phyloP scores from a whole-genome alignment of 2,888 invertebrate species.

The Sphecodes monilicornis region DNA sequence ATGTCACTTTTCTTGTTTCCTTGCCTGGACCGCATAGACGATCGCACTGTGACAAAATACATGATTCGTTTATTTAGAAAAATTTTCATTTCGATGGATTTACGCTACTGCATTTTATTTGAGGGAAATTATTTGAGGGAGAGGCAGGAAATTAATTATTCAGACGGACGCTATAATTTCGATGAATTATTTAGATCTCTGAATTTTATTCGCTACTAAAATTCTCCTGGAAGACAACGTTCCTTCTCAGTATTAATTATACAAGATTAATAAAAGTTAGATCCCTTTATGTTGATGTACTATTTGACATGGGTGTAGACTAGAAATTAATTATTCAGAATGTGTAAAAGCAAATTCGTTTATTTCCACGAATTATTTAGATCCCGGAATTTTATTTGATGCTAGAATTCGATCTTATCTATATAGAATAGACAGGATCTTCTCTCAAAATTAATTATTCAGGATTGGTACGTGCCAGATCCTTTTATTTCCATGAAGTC shows the following conservation, averaged over 20 bases:
- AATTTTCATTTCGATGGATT: not conserved
- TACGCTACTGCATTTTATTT: not conserved
- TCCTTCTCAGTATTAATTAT: not conserved
- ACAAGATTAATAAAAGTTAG: not conserved
- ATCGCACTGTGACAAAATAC: conserved; percentile 88
- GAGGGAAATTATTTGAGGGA: not conserved
- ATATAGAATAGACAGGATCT: too few relatives aligned
- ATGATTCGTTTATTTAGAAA: not conserved
- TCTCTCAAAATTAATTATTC: not conserved
- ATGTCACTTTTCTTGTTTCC: conserved; percentile 92
- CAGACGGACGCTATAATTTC: not conserved
- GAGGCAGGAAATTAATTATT: not conserved
- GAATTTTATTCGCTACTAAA: not conserved
- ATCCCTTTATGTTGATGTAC: not conserved
- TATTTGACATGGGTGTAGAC: not conserved
- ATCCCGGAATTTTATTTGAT: not conserved
- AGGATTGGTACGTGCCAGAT: too few relatives aligned
- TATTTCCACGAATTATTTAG: not conserved
- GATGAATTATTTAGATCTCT: not conserved
- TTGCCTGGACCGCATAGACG: conserved; percentile 96
- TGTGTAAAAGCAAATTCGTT: not conserved
- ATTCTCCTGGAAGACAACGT: not conserved
- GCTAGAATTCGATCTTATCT: too few relatives aligned
- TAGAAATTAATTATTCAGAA: not conserved
- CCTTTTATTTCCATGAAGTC: too few relatives aligned